Percentiles rank a stretch among this genome's conserved stretches.
Conservation (phyloP, 2,113 vertebrate species). For the Peromyscus maniculatus region DNA sequence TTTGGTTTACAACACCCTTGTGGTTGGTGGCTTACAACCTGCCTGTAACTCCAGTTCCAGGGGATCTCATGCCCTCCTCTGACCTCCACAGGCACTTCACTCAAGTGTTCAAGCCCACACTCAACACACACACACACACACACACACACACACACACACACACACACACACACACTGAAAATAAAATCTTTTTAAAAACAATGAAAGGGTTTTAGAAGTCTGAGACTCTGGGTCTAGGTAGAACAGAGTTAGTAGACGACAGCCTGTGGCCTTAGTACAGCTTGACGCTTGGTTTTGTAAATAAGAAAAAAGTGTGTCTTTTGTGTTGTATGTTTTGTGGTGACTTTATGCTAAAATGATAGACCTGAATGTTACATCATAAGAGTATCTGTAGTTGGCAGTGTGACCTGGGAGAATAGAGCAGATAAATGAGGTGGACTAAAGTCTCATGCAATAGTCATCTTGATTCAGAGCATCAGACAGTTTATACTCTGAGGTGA, state of each 20-base stretch:
- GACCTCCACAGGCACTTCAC: too few relatives aligned
- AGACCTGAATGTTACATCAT: neutral
- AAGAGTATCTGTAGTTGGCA: neutral
- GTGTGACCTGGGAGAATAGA: neutral
- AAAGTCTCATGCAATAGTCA: neutral
- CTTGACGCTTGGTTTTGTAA: conserved; percentile 19
- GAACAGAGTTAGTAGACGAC: neutral
- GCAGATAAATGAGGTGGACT: neutral
- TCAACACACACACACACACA: neutral
- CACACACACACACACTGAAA: neutral
- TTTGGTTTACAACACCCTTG: neutral
- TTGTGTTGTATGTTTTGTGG: neutral
- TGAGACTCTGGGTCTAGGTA: neutral
- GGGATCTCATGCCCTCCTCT: neutral
- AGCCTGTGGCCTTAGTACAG: neutral
- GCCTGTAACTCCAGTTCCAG: neutral
- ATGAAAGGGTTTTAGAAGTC: conserved; percentile 31
- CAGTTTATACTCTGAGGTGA: neutral
- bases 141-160: neutral
- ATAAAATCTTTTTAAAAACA: neutral
- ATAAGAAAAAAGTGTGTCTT: neutral
- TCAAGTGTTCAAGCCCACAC: neutral
- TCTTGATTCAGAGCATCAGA: neutral
- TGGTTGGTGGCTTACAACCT: neutral
- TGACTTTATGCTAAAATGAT: neutral